Evolutionary conservation across 2,113 vertebrate species (phyloP), one percentile per base, ranked within the genome.

Genomic region (Burhinus oedicnemus): DNA sequence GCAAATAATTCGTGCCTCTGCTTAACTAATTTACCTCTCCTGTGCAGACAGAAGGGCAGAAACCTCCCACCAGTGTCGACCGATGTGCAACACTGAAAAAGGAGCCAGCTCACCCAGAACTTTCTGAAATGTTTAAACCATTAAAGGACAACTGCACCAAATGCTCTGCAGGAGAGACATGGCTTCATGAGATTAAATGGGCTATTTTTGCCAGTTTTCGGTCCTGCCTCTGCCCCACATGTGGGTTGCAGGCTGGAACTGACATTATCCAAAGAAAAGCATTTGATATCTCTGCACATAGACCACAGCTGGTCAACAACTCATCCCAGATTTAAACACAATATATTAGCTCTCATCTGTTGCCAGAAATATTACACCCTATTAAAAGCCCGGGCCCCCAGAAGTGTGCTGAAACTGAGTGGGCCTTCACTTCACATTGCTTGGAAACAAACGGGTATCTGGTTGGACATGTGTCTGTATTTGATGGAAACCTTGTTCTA

Each of bases 221-320:
- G 82, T 89, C 87, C 75, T 90, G 84, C 66, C 62, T 92, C 86
- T 94, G 91, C 96, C 96, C 94, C 93, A 95, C 97, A 98, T 83
- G 55, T 98, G 98, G 95, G 93, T 79, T 97, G 96, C 98, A 98
- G 98, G 93, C 97, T 97, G 77, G 94, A 97, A 96, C 71, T 92
- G 80, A 96, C 90, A 94, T 94, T 97, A 96, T 92, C 95, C 77
- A 61, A 96, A 94, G 93, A 94, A 96, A 97, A 94, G 61, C 61
- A 81, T 95, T 95, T 81, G 54, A 21, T 97, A 88, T 90, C 89
- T 95, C 95, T 91, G 93, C 76, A 75, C 94, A 97, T 85, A 93
- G 96, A 94, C 95, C 92, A 89, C 98, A 98, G 98, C 97, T 98
- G 97, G 97, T 96, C 96, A 95, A 82, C 83, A 96, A 77, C 95